A percentile compares a stretch with the other conserved stretches of the same genome.
phyloP scores from a whole-genome alignment of 2,113 vertebrate species.

The Sinocyclocheilus grahami region DNA sequence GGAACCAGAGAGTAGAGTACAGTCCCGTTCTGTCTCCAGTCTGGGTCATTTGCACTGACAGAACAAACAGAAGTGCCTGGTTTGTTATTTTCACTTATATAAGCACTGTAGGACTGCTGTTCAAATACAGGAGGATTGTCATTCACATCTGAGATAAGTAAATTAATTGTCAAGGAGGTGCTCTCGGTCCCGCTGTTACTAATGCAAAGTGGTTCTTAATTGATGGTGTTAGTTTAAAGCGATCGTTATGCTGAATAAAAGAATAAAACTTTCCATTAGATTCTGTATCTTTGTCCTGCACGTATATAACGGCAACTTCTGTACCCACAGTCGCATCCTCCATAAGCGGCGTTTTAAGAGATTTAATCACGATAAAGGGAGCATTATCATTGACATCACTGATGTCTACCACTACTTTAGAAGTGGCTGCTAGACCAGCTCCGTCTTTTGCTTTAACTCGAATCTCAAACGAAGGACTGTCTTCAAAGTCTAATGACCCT shows the following conservation, averaged over 20 bases:
- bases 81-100: constrained; percentile 55
- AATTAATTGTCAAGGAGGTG: no score
- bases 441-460: constrained; percentile 1
- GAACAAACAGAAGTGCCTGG: constrained; percentile 50
- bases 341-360: background rate
- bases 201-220: background rate
- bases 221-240: background rate
- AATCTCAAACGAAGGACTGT: background rate
- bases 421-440: background rate
- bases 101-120: constrained; percentile 32
- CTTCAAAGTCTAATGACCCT: background rate
- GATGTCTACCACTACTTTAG: background rate
- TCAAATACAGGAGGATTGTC: constrained; percentile 55
- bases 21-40: constrained; percentile 60
- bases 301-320: background rate
- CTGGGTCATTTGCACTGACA: constrained; percentile 57
- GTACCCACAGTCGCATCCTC: background rate
- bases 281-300: constrained; percentile 1
- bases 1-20: constrained; percentile 55
- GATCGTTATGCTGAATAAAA: background rate
- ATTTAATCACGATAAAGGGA: background rate
- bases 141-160: constrained; percentile 56
- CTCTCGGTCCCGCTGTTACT: background rate
- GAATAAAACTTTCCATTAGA: background rate
- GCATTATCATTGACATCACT: background rate